Evolutionary conservation across 2,797 vertebrate genomes (phyloP).

Genomic region (Moxostoma hubbsi): DNA sequence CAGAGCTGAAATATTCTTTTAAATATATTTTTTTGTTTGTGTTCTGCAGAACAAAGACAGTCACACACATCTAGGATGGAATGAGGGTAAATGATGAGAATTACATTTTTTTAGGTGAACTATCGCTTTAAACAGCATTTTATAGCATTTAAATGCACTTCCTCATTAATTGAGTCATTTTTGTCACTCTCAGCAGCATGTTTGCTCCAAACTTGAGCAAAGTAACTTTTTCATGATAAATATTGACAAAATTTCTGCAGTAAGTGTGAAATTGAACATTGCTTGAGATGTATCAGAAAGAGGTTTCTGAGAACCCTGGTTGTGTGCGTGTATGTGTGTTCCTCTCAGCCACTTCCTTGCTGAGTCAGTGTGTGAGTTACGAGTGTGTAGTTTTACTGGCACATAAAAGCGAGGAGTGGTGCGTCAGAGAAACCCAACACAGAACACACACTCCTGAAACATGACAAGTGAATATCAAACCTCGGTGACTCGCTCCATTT

Average conservation of each 20-base stretch:
- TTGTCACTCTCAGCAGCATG: too few species aligned
- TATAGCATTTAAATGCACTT: too few species aligned
- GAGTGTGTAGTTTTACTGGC: slow-evolving; percentile 37
- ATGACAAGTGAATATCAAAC: slow-evolving; percentile 33
- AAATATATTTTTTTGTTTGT: too few species aligned
- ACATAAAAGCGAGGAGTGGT: slow-evolving; percentile 18
- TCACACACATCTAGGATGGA: too few species aligned
- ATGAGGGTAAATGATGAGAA: too few species aligned
- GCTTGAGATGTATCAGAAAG: not conserved
- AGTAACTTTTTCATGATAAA: not conserved
- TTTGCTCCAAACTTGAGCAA: not conserved
- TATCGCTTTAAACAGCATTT: too few species aligned
- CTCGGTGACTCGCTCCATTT: slow-evolving; percentile 31
- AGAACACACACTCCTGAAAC: slow-evolving; percentile 1
- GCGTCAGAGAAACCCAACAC: slow-evolving; percentile 30
- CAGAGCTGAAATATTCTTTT: too few species aligned
- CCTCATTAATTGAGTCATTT: too few species aligned
- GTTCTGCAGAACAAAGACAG: too few species aligned
- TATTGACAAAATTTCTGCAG: not conserved
- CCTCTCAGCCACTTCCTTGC: slow-evolving; percentile 79
- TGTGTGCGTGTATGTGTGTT: not conserved
- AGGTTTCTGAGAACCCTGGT: slow-evolving; percentile 10
- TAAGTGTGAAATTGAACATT: not conserved
- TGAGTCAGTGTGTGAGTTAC: slow-evolving; percentile 71
- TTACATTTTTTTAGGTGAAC: too few species aligned